A percentile compares a stretch with the other conserved stretches of the same genome.
phyloP scores from a whole-genome alignment of 2,888 invertebrate species.

The Nematopogon swammerdamellus region DNA sequence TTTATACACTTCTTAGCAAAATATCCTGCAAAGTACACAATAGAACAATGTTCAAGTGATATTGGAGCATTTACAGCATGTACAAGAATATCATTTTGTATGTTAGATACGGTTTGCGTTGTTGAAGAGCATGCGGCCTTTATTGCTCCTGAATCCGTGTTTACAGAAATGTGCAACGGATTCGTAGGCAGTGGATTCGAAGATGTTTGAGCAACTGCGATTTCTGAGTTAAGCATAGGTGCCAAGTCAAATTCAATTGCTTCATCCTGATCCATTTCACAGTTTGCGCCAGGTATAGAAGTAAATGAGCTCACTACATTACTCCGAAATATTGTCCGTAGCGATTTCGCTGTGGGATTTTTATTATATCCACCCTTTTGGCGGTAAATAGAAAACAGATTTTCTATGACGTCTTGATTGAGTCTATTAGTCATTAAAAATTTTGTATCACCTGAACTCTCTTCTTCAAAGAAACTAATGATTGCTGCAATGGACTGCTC shows the following conservation, averaged over 20 bases:
- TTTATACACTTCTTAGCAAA: conserved; percentile 10
- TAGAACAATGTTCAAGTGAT: conserved; percentile 10
- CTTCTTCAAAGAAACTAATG: conserved; percentile 8
- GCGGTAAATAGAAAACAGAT: conserved; percentile 12
- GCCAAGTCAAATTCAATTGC: too few species aligned
- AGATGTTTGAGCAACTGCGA: too few species aligned
- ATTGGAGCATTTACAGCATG: background rate
- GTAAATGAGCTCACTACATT: conserved; percentile 7
- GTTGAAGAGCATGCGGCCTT: too few species aligned
- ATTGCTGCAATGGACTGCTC: conserved; percentile 4
- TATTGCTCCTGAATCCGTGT: too few species aligned
- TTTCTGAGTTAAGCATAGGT: too few species aligned
- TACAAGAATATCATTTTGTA: too few species aligned
- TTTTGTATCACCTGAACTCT: conserved; percentile 6
- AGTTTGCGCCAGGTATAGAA: too few species aligned
- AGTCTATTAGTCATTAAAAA: conserved; percentile 11
- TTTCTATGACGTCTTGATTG: conserved; percentile 13
- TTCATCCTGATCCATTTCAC: too few species aligned
- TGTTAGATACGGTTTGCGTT: too few species aligned
- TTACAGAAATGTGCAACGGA: too few species aligned
- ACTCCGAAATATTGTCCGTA: conserved; percentile 10
- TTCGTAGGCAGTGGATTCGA: too few species aligned
- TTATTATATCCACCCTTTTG: conserved; percentile 11
- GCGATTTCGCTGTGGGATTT: conserved; percentile 10
- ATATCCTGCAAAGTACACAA: conserved; percentile 14